Percentiles rank a stretch among this genome's conserved stretches.
These are phyloP conservation scores for Pedicia rivosa DNA, from an alignment of 2,888 invertebrate species.

Conservation along the genomic window DNA sequence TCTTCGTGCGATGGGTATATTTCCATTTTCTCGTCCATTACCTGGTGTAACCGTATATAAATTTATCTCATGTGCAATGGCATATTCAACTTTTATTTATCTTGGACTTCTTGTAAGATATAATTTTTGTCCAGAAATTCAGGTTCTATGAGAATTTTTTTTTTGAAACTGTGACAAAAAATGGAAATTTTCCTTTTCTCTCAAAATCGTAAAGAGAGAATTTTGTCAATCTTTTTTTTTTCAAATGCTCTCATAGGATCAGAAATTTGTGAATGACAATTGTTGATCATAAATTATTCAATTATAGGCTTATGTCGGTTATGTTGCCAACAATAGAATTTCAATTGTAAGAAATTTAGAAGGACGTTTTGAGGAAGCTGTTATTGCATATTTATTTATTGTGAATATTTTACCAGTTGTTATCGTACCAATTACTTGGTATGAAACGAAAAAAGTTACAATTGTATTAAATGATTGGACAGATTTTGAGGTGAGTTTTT, in stretches of 20 bases:
- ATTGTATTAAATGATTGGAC: slow-evolving; percentile 45
- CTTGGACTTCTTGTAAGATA: slow-evolving; percentile 27
- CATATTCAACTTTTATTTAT: slow-evolving; percentile 40
- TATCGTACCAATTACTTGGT: slow-evolving; percentile 46
- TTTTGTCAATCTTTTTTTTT: too few relatives aligned
- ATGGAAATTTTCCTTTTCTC: background rate
- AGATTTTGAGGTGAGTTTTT: slow-evolving; percentile 42
- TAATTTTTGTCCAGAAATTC: too few relatives aligned
- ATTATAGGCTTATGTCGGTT: slow-evolving; percentile 35
- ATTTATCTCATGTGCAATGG: slow-evolving; percentile 37
- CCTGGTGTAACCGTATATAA: slow-evolving; percentile 34
- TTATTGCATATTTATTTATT: slow-evolving; percentile 58
- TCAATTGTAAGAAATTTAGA: slow-evolving; percentile 42
- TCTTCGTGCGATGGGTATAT: slow-evolving; percentile 39
- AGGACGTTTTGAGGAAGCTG: slow-evolving; percentile 57
- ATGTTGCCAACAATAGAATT: slow-evolving; percentile 44
- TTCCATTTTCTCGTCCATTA: slow-evolving; percentile 39
- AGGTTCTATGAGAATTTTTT: background rate
- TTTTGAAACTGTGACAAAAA: background rate
- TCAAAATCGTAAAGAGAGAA: too few relatives aligned
- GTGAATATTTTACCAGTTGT: slow-evolving; percentile 51
- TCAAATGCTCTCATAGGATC: too few relatives aligned
- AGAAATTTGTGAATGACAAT: background rate
- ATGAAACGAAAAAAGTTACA: slow-evolving; percentile 47
- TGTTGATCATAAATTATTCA: slow-evolving; percentile 2